Evolutionary conservation across 2,797 vertebrate species (phyloP).

Genomic region (Poecilia wingei): DNA sequence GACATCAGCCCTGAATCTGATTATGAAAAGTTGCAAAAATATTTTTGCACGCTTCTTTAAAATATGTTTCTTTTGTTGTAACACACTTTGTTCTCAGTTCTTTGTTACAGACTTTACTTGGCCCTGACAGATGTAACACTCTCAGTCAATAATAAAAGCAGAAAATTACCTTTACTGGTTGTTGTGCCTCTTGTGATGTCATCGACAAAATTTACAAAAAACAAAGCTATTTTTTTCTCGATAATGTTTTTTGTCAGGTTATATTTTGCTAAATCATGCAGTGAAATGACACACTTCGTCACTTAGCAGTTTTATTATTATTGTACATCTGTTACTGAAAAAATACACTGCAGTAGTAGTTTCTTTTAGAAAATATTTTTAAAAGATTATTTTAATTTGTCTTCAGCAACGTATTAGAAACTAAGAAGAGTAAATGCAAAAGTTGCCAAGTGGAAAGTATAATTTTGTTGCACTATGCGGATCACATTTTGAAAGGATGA

Average conservation of each 20-base stretch:
- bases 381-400: background rate
- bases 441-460: background rate
- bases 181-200: background rate
- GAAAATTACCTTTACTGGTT: background rate
- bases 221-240: too few relatives aligned
- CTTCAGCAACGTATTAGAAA: background rate
- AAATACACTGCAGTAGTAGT: background rate
- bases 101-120: background rate
- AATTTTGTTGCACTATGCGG: background rate
- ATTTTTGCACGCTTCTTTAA: background rate
- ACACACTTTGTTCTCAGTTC: background rate
- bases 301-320: background rate
- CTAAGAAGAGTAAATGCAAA: background rate
- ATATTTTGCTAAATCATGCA: background rate
- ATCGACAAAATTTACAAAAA: too few relatives aligned
- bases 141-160: background rate
- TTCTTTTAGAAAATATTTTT: background rate
- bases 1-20: background rate
- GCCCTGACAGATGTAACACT: background rate
- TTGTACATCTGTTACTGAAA: background rate
- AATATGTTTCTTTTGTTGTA: background rate
- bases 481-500: background rate
- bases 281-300: background rate
- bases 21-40: background rate
- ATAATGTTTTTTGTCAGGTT: background rate